These are phyloP conservation scores for Chromoteleia sp. DNA, from an alignment of 2,888 invertebrate species.

Conservation along the genomic window DNA sequence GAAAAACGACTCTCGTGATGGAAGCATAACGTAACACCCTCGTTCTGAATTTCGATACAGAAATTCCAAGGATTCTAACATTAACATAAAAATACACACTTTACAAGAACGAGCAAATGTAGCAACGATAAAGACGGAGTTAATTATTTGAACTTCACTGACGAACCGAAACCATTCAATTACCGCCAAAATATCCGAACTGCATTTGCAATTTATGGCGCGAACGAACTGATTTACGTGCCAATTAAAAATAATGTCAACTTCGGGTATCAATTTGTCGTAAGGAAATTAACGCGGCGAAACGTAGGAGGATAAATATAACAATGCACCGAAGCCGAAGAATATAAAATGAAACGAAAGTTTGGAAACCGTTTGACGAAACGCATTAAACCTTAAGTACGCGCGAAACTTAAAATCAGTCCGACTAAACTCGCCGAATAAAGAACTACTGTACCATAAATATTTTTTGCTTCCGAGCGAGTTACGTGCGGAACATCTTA, in stretches of 20 bases:
- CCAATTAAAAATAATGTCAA: constrained; percentile 33
- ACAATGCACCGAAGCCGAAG: not conserved
- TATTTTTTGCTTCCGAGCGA: constrained; percentile 14
- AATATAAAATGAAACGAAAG: not conserved
- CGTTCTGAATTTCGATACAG: constrained; percentile 56
- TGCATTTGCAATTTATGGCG: constrained; percentile 16
- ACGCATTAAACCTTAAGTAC: constrained; percentile 30
- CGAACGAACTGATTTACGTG: not conserved
- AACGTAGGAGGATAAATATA: constrained; percentile 2
- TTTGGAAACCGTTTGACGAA: constrained; percentile 11
- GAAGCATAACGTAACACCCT: constrained; percentile 60
- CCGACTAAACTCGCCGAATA: constrained; percentile 10
- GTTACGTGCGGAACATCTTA: not conserved
- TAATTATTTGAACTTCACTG: constrained; percentile 32
- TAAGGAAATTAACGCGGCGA: not conserved
- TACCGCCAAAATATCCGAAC: constrained; percentile 21
- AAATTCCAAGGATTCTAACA: constrained; percentile 57
- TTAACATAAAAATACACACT: constrained; percentile 52
- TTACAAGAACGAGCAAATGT: constrained; percentile 46
- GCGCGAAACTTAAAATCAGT: constrained; percentile 30
- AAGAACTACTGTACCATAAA: constrained; percentile 28
- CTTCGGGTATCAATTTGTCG: not conserved
- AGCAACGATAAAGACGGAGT: constrained; percentile 25
- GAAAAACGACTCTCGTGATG: constrained; percentile 57
- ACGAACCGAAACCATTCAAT: constrained; percentile 16